Percentiles rank a stretch among this genome's conserved stretches.
Evolutionary conservation across 2,113 vertebrate genomes (phyloP).

Genomic region (Antigone vipio): DNA sequence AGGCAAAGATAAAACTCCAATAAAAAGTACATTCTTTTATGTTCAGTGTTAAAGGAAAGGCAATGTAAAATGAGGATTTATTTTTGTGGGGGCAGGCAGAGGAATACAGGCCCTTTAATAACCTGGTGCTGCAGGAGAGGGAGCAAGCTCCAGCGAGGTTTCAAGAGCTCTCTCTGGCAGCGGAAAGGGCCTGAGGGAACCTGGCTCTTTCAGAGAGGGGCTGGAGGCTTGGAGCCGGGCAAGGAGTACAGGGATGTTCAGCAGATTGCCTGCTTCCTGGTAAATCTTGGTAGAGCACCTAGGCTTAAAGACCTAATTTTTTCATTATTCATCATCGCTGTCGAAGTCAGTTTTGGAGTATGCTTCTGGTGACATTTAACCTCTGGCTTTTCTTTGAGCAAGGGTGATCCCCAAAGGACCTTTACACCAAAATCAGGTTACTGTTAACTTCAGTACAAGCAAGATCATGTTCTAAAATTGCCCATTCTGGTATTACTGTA

Average conservation of each 20-base stretch:
- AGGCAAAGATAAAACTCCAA: slow-evolving; percentile 63
- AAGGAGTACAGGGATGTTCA: not conserved
- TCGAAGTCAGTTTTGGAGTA: not conserved
- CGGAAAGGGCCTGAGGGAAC: not conserved
- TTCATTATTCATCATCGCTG: not conserved
- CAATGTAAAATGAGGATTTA: slow-evolving; percentile 40
- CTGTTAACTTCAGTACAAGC: not conserved
- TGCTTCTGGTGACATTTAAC: not conserved
- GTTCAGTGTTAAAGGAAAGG: slow-evolving; percentile 33
- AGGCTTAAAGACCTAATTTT: not conserved
- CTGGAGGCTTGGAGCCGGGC: not conserved
- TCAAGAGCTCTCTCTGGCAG: not conserved
- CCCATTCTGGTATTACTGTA: not conserved
- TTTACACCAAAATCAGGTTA: not conserved
- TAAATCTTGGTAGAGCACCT: not conserved
- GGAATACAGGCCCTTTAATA: slow-evolving; percentile 44
- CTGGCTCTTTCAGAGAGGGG: not conserved
- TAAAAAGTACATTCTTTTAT: slow-evolving; percentile 63
- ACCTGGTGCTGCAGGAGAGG: not conserved
- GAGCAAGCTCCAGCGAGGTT: not conserved
- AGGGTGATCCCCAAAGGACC: not conserved
- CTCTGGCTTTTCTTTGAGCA: not conserved
- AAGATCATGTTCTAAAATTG: not conserved
- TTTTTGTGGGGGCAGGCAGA: slow-evolving; percentile 9
- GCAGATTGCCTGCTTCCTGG: not conserved